phyloP scores from a whole-genome alignment of 2,888 invertebrate species.

The Rhagium mordax region DNA sequence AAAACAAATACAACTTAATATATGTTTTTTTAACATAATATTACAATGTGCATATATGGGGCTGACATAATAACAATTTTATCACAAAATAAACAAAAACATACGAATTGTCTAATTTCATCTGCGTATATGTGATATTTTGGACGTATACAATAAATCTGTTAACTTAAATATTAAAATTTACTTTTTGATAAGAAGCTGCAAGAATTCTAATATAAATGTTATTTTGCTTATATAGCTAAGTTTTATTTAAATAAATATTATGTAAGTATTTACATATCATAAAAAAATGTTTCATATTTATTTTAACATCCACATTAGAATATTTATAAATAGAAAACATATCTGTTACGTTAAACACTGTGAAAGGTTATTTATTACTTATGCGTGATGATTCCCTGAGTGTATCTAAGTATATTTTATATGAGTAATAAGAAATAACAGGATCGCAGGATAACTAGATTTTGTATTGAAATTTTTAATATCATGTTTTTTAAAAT shows the following conservation, averaged over 20 bases:
- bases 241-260: constrained; percentile 52
- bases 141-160: constrained; percentile 32
- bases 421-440: background rate
- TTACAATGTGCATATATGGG: constrained; percentile 25
- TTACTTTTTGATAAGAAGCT: constrained; percentile 48
- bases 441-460: no score
- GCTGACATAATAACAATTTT: constrained; percentile 34
- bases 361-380: constrained; percentile 32
- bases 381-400: background rate
- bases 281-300: constrained; percentile 50
- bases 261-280: constrained; percentile 49
- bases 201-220: constrained; percentile 52
- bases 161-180: constrained; percentile 33
- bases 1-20: constrained; percentile 7
- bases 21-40: constrained; percentile 27
- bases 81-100: constrained; percentile 48
- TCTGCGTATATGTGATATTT: constrained; percentile 36
- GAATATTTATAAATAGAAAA: constrained; percentile 35
- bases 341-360: constrained; percentile 24
- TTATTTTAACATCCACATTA: constrained; percentile 28
- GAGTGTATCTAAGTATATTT: background rate
- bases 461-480: no score
- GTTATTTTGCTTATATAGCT: constrained; percentile 52
- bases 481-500: no score
- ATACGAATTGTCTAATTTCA: constrained; percentile 48